Percentiles rank a stretch among this genome's conserved stretches.
These are phyloP conservation scores for Eospalax fontanierii DNA, from an alignment of 2,797 vertebrate species.

Conservation along the genomic window DNA sequence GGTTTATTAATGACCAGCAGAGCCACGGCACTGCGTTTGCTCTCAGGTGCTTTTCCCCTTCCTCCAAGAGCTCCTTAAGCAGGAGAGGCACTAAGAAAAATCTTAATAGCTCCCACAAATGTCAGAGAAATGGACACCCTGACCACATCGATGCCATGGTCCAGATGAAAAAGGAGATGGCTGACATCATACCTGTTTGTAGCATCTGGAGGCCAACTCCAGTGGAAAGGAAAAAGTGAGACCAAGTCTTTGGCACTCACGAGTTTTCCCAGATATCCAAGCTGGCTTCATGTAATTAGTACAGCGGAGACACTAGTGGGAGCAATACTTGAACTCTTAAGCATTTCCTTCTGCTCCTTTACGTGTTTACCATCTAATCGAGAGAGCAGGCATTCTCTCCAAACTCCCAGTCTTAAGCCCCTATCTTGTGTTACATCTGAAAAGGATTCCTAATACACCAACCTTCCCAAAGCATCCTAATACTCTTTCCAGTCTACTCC, in stretches of 20 bases:
- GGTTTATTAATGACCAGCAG: constrained; percentile 35
- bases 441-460: not conserved
- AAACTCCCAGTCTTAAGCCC: not conserved
- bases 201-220: constrained; percentile 1
- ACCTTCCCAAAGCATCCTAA: not conserved
- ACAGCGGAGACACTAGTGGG: not conserved
- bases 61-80: constrained; percentile 65
- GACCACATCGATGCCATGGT: not conserved
- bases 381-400: not conserved
- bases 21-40: constrained; percentile 5
- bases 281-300: constrained; percentile 54
- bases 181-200: constrained; percentile 77
- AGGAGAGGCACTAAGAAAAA: constrained; percentile 44
- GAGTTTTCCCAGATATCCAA: constrained; percentile 33
- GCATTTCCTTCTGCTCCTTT: constrained; percentile 38
- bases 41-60: constrained; percentile 57
- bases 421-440: not conserved
- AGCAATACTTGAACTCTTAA: constrained; percentile 3
- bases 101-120: constrained; percentile 83
- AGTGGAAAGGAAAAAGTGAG: constrained; percentile 64
- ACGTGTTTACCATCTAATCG: not conserved
- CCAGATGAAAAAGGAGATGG: constrained; percentile 68
- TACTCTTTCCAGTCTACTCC: not conserved
- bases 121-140: constrained; percentile 73
- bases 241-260: constrained; percentile 5